Base-by-base conservation (phyloP, 1,140 invertebrate genomes). In the Drosophila nigromelanica region DNA sequence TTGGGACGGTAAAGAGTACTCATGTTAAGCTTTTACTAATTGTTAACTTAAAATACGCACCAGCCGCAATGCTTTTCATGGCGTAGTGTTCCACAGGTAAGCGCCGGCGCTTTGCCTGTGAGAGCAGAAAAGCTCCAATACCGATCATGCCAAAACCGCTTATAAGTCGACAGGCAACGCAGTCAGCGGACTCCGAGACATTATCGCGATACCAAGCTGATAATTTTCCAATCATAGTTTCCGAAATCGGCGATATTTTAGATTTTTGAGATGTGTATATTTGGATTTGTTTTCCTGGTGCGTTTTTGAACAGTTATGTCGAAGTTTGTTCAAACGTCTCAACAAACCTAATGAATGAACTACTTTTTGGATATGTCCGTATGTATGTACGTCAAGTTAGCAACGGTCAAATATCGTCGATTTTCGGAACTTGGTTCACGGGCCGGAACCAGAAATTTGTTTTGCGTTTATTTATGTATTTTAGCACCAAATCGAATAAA, bases 41-140 rank as follows among this genome's bases (percentile, higher is more conserved):
- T 1, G 21, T 6, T 27, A 7, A 8, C 0, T 24, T 3, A 33
- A 11, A 52, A 18, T 11, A 30, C 42, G 14, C 8, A 89, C 83
- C 83, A 55, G 76, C 73, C 2, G 83, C 83, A 51, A 89, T 55
- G n/a, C 79, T 68, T 45, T 89, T 83, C 73, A 89, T 83, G 2
- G 85, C 73, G 40, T 74, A 80, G 5, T 68, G 66, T 35, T 89
- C 85, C 3, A 76, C 39, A 3, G 58, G 66, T 2, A 54, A 70
- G 1, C 48, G 66, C 4, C 80, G 80, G 5, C 75, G 78, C 40
- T 83, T 89, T 0, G 83, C 51, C 51, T 89, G 85, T 0, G 63
- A 54, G 10, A 89, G 39, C 14, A 89, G 21, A 63, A 69, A 89
- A 3, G 73, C 61, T 24, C 83, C 83, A 39, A 89, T 89, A 0